phyloP scores from a whole-genome alignment of 2,797 vertebrate species.

The Nasua narica region DNA sequence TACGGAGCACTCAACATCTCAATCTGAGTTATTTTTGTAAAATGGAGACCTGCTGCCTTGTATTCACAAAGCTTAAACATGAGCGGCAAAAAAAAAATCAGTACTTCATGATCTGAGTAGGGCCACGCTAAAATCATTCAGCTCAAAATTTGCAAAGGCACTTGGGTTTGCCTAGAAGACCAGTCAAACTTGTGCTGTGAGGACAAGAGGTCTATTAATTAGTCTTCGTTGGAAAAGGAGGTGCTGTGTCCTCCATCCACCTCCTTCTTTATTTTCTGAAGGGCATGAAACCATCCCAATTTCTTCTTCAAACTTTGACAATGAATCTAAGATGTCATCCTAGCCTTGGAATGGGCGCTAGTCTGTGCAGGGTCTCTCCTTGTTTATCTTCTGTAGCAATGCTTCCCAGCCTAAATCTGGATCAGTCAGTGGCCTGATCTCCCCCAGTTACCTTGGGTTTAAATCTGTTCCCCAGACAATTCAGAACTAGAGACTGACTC shows the following conservation, averaged over 20 bases:
- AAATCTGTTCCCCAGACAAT: not conserved
- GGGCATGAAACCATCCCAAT: not conserved
- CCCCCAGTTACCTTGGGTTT: not conserved
- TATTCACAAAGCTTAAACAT: not conserved
- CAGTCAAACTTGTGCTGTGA: not conserved
- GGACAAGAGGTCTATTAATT: too few species aligned
- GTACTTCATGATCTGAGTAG: not conserved
- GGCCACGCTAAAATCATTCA: not conserved
- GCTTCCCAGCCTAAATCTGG: not conserved
- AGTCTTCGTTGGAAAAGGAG: not conserved
- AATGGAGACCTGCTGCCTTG: not conserved
- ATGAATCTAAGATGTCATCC: not conserved
- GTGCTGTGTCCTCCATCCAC: fast-evolving
- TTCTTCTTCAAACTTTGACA: not conserved
- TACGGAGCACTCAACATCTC: fast-evolving
- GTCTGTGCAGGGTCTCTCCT: fast-evolving
- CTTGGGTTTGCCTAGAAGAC: not conserved
- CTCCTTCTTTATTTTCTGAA: not conserved
- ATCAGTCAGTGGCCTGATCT: not conserved
- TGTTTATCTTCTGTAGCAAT: fast-evolving
- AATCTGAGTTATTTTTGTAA: not conserved
- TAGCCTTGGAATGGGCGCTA: not conserved
- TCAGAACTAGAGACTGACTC: not conserved
- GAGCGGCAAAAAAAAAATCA: not conserved
- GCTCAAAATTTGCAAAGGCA: not conserved